Conservation (phyloP, 2,888 invertebrate genomes). For the Thumatha senex region DNA sequence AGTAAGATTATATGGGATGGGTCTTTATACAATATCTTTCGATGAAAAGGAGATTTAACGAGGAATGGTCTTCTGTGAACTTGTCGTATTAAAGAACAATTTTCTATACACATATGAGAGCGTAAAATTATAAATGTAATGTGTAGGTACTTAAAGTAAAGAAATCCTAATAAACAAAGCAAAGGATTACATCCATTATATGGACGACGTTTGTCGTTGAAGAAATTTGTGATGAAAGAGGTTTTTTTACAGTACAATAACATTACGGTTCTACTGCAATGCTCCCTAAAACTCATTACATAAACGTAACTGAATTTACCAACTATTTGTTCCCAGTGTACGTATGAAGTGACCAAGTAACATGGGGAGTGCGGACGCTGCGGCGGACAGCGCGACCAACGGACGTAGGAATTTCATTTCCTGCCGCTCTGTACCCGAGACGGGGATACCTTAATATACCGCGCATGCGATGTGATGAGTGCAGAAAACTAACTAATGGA, state of each 20-base stretch:
- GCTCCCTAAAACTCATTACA: neutral
- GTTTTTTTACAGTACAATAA: neutral
- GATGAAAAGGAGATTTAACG: no score
- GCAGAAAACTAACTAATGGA: no score
- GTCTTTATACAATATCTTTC: no score
- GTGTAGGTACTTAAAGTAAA: no score
- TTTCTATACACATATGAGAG: no score
- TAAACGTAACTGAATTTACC: neutral
- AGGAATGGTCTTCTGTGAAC: no score
- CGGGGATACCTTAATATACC: constrained; percentile 9
- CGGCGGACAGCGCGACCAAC: constrained; percentile 9
- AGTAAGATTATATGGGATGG: no score
- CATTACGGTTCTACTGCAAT: neutral
- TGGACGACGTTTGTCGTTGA: no score
- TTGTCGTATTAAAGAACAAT: no score
- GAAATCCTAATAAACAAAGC: no score
- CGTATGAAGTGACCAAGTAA: constrained; percentile 5
- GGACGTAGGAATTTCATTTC: constrained; percentile 31
- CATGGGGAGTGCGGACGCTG: constrained; percentile 7
- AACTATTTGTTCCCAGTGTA: neutral
- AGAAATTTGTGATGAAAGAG: neutral
- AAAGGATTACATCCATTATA: no score
- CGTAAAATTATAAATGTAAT: no score
- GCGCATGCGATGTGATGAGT: neutral
- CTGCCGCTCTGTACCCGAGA: constrained; percentile 24